A percentile compares a stretch with the other conserved stretches of the same genome.
phyloP scores from a whole-genome alignment of 2,113 vertebrate species.

The Eretmochelys imbricata region DNA sequence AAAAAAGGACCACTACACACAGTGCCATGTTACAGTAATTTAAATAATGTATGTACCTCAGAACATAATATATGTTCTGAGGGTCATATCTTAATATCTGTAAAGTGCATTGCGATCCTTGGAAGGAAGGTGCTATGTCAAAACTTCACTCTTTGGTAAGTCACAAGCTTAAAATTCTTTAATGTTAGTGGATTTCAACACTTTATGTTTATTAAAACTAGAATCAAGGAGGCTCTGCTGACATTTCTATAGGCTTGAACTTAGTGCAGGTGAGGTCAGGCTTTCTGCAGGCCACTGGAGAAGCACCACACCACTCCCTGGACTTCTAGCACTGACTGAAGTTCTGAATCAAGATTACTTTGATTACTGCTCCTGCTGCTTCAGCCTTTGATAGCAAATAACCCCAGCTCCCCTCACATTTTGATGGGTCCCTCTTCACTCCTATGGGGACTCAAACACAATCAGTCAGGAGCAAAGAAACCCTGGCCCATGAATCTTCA shows the following conservation, averaged over 20 bases:
- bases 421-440: neutral
- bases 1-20: neutral
- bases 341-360: neutral
- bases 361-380: neutral
- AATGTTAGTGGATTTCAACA: neutral
- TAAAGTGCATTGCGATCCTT: neutral
- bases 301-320: neutral
- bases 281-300: neutral
- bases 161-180: neutral
- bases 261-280: neutral
- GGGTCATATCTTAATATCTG: neutral
- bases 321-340: neutral
- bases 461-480: neutral
- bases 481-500: neutral
- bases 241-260: neutral
- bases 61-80: neutral
- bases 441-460: neutral
- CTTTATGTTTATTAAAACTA: neutral
- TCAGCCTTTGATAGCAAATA: neutral
- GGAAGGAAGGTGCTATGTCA: neutral
- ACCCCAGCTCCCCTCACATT: neutral
- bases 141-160: neutral
- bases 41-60: too few relatives aligned
- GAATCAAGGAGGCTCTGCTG: neutral
- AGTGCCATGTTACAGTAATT: neutral